Base-by-base conservation (phyloP, 2,888 invertebrate species). In the Noctua pronuba region DNA sequence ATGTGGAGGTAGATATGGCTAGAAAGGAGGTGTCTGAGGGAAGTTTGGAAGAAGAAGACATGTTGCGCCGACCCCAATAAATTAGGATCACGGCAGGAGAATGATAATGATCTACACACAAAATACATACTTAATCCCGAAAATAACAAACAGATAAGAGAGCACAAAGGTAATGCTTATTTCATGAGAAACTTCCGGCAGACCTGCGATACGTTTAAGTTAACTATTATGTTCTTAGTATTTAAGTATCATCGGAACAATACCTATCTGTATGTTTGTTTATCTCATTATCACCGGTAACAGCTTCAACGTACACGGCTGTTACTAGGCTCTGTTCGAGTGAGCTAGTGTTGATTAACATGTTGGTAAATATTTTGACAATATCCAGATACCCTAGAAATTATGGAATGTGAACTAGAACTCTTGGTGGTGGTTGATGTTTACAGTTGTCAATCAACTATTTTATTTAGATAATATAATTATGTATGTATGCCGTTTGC, bases 311-410 rank as follows among this genome's bases (percentile, higher is more conserved):
- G 7, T 55, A 44, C 41, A 28, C 16, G 58, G 31, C 3, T 49
- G 69, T 77, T 72, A 24, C 82, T 83, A 77, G n/a, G 65, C 58
- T 38, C 38, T 41, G 71, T 79, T 41, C 16, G 52, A 46, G 21
- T 16, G 58, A 41, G 10, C 28, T 21, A 35, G 21, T 64, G 24
- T 16, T 71, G 24, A 35, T n/a, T 67, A 13, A 28, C 21, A 31
- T 21, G 60, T 68, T 10, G 24, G 31, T 49, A 49, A 66, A 70
- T 38, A 38, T 71, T 62, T 67, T 18, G 71, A 64, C 24, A 13
- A 28, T 67, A 81, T 66, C n/a, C 35, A 52, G 28, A 68, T 49
- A 28, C 2, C 3, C 46, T 28, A 64, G n/a, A 46, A 41, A n/a
- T 35, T 0, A n/a, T 28, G n/a, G 31, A 46, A 73, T 31, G 49